A percentile compares a stretch with the other conserved stretches of the same genome.
Conservation (phyloP, 2,888 invertebrate species). For the Cataglyphis rosenhaueri region DNA sequence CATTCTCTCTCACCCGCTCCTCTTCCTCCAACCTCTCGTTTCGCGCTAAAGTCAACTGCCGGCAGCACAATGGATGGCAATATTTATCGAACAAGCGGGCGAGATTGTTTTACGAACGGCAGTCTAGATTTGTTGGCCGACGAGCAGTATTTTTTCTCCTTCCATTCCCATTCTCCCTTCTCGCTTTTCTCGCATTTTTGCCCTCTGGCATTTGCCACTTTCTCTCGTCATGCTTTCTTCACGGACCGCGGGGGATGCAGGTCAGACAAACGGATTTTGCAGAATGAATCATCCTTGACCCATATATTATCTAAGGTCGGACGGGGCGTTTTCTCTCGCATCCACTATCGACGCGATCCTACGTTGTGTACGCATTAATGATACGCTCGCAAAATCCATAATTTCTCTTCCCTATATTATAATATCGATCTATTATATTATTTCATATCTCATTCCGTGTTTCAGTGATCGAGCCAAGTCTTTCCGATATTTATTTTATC, state of each 20-base stretch:
- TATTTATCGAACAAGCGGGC: slow-evolving; percentile 41
- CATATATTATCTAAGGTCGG: slow-evolving; percentile 32
- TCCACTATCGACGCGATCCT: not conserved
- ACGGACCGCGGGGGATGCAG: slow-evolving; percentile 18
- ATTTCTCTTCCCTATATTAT: slow-evolving; percentile 26
- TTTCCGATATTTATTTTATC: slow-evolving; percentile 19
- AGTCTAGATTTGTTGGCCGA: slow-evolving; percentile 35
- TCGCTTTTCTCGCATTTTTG: not conserved
- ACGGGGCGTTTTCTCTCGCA: slow-evolving; percentile 6
- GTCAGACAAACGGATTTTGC: slow-evolving; percentile 45
- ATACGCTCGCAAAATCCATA: slow-evolving; percentile 6
- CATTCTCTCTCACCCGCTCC: not conserved
- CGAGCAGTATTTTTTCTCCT: not conserved
- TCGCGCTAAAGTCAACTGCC: slow-evolving; percentile 28
- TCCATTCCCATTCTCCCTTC: no score
- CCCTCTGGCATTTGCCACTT: slow-evolving; percentile 43
- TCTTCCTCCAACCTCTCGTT: not conserved
- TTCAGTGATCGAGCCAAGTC: not conserved
- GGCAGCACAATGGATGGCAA: slow-evolving; percentile 23
- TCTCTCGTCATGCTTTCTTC: slow-evolving; percentile 33
- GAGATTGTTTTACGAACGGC: slow-evolving; percentile 43
- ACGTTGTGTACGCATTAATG: not conserved
- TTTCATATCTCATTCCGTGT: not conserved
- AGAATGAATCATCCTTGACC: slow-evolving; percentile 39
- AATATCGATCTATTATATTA: slow-evolving; percentile 23